Evolutionary conservation across 1,140 invertebrate species (phyloP).

Genomic region (Drosophila nigromelanica): DNA sequence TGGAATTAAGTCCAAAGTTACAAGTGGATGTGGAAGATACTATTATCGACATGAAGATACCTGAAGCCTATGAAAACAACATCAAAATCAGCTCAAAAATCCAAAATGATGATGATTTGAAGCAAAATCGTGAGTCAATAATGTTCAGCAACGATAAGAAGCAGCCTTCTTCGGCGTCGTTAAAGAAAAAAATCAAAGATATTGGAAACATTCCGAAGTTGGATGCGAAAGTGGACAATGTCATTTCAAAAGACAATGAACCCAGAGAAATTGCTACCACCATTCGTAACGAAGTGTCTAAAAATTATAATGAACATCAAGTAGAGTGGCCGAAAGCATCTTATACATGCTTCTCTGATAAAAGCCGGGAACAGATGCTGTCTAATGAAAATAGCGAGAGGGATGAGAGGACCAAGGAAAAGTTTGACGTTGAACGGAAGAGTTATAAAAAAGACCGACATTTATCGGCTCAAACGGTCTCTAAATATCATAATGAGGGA

Average conservation of each 20-base stretch:
- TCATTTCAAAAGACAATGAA: not conserved
- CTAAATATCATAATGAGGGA: too few relatives aligned
- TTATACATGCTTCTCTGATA: not conserved
- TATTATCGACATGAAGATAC: not conserved
- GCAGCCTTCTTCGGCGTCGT: not conserved
- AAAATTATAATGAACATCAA: too few relatives aligned
- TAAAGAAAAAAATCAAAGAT: not conserved
- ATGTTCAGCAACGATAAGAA: not conserved
- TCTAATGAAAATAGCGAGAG: not conserved
- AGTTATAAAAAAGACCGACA: not conserved
- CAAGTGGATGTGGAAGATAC: not conserved
- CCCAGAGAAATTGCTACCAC: not conserved
- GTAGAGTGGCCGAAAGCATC: not conserved
- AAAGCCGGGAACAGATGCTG: too few relatives aligned
- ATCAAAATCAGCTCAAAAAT: not conserved
- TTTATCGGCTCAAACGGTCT: too few relatives aligned
- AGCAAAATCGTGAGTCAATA: not conserved
- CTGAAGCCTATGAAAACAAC: not conserved
- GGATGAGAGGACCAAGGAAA: not conserved
- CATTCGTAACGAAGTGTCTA: too few relatives aligned
- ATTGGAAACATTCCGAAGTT: not conserved
- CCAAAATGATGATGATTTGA: not conserved
- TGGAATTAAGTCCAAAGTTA: not conserved
- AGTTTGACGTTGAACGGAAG: too few relatives aligned
- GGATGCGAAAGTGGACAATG: too few relatives aligned